These are phyloP conservation scores for Xestia c-nigrum DNA, from an alignment of 2,888 invertebrate species.

Conservation along the genomic window DNA sequence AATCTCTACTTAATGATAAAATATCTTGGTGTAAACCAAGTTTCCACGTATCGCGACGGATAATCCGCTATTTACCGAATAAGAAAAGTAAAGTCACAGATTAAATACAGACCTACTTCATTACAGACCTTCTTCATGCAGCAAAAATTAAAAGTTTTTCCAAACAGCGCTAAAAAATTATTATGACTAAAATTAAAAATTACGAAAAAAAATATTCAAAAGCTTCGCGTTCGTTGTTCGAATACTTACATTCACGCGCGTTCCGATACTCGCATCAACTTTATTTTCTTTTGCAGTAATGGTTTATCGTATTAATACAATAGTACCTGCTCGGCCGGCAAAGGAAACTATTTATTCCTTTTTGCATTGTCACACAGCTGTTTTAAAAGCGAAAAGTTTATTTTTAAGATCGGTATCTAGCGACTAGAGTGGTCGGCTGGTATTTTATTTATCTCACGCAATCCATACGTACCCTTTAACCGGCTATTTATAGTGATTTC, in stretches of 20 bases:
- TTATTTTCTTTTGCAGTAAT: slow-evolving; percentile 72
- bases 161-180: background rate
- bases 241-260: slow-evolving; percentile 54
- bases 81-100: background rate
- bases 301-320: slow-evolving; percentile 82
- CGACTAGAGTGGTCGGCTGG: slow-evolving; percentile 55
- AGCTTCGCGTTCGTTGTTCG: slow-evolving; percentile 32
- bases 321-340: slow-evolving; percentile 72
- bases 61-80: background rate
- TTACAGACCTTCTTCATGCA: too few relatives aligned
- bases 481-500: slow-evolving; percentile 29
- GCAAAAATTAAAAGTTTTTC: background rate
- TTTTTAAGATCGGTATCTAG: slow-evolving; percentile 72
- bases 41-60: background rate
- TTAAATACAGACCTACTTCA: too few relatives aligned
- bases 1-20: background rate
- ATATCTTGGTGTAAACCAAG: background rate
- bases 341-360: slow-evolving; percentile 64
- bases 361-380: slow-evolving; percentile 73
- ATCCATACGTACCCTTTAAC: slow-evolving; percentile 48
- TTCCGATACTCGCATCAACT: slow-evolving; percentile 68
- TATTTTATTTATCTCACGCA: slow-evolving; percentile 64
- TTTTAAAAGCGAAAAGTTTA: slow-evolving; percentile 71
- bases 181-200: background rate
- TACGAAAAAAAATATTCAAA: slow-evolving; percentile 32